Evolutionary conservation across 2,888 invertebrate genomes (phyloP), one percentile per base, ranked within the genome.

Genomic region (Euzophera pinguis): DNA sequence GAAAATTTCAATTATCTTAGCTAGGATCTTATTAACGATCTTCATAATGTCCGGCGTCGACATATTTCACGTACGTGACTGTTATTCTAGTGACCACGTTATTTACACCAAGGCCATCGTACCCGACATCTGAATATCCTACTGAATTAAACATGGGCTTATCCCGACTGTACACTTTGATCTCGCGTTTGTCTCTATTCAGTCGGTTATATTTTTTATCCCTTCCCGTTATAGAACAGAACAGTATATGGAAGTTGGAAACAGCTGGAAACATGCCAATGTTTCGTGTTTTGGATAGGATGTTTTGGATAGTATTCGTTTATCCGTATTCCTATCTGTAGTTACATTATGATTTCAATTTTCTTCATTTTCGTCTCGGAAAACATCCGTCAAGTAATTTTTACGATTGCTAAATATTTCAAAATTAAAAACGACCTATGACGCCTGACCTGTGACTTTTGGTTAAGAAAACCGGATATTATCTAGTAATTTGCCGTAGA

Each of bases 241-340:
- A 65, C 53, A 57, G 60, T 50, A 64, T 3, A 77, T 70, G 76
- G 77, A 75, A 69, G 75, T 78, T 22, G 86, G 87, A 84, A 81
- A 62, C 52, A 35, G 75, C 78, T 87, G 87, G 86, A 81, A 63
- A 52, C 34, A 51, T 53, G 66, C 81, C 84, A 78, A 70, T 62
- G 58, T 67, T 71, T 73, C 62, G 65, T 67, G 59, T 65, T 66
- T 71, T 64, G 53, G 55, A 54, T 58, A 12, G 13, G n/a, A n/a
- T 34, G 29, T 10, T 7, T 2, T 32, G 10, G 10, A 32, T 9
- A 32, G 32, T 32, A 8, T 7, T 32, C 10, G 1, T 32, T 7
- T 32, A 1, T 32, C 7, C 10, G 32, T 32, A 2, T 4, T 6
- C 29, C 29, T 29, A 29, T 29, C 7, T 4, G 4, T 29, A 6